Evolutionary conservation across 2,888 invertebrate genomes (phyloP).

Genomic region (Leuctra nigra): DNA sequence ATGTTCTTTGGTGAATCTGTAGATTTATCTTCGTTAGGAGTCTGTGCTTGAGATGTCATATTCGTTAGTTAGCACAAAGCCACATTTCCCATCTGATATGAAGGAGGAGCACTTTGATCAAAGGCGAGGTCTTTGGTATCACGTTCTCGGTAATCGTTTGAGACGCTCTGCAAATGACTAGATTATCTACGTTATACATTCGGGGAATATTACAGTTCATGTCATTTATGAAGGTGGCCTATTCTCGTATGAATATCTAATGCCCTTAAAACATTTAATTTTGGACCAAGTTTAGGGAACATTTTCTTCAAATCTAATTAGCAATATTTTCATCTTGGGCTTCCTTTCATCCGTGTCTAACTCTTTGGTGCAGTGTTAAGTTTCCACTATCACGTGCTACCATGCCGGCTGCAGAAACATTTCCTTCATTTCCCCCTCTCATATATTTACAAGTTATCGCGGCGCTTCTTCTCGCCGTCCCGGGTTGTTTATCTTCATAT

Average conservation of each 20-base stretch:
- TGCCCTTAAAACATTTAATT: background rate
- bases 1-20: background rate
- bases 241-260: background rate
- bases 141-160: background rate
- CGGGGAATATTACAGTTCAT: too few relatives aligned
- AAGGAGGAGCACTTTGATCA: background rate
- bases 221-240: background rate
- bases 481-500: background rate
- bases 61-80: background rate
- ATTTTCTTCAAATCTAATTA: background rate
- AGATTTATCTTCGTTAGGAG: background rate
- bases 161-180: background rate
- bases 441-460: background rate
- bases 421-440: background rate
- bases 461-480: too few relatives aligned
- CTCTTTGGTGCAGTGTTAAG: background rate
- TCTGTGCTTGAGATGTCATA: background rate
- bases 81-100: background rate
- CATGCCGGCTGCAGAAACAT: background rate
- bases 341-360: background rate
- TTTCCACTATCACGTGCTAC: background rate
- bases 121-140: background rate
- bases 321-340: background rate
- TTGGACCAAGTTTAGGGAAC: background rate
- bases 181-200: background rate